Evolutionary conservation across 2,113 vertebrate genomes (phyloP).

Genomic region (Picathartes gymnocephalus): DNA sequence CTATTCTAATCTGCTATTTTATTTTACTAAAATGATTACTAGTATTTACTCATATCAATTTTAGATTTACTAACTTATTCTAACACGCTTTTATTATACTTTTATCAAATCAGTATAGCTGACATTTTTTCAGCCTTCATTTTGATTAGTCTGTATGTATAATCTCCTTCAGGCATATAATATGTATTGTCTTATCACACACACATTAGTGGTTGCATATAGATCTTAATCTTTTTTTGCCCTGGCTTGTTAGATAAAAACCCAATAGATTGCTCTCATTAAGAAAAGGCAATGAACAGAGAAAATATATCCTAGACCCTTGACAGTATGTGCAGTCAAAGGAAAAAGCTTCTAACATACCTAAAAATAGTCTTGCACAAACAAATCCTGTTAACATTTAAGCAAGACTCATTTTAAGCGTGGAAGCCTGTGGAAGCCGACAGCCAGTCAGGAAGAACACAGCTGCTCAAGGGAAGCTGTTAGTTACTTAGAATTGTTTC

Average conservation of each 20-base stretch:
- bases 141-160: neutral
- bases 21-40: neutral
- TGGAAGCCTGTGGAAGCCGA: too few species aligned
- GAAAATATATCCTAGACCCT: neutral
- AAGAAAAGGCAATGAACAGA: neutral
- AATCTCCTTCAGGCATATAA: neutral
- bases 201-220: neutral
- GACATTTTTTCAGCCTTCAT: neutral
- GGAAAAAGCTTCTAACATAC: neutral
- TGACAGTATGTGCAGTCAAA: neutral
- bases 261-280: neutral
- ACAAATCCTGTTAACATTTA: neutral
- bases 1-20: neutral
- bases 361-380: neutral
- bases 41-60: neutral
- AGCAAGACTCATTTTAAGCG: neutral
- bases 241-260: neutral
- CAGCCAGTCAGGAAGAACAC: too few species aligned
- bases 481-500: too few species aligned
- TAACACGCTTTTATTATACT: neutral
- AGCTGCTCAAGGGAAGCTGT: too few species aligned
- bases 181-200: neutral
- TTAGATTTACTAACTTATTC: neutral
- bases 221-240: neutral
- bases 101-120: neutral